Evolutionary conservation across 2,888 invertebrate species (phyloP).

Genomic region (Psococerastis gibbosa): DNA sequence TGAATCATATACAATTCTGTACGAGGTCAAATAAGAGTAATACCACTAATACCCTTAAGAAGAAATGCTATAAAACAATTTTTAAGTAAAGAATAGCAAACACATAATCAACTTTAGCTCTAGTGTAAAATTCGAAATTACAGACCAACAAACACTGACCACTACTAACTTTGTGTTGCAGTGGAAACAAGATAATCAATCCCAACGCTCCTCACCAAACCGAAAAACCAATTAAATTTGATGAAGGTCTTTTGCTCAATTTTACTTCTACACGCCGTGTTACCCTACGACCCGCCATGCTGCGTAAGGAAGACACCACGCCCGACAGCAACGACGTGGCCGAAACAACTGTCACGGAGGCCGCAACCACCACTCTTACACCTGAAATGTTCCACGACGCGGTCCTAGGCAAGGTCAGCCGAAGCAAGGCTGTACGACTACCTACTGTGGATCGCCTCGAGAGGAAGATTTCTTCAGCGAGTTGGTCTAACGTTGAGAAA

Average conservation of each 20-base stretch:
- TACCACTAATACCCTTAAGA: too few relatives aligned
- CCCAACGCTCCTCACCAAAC: neutral
- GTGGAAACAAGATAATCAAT: slow-evolving; percentile 4
- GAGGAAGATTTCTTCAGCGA: slow-evolving; percentile 3
- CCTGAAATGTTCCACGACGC: slow-evolving; percentile 5
- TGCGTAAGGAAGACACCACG: slow-evolving; percentile 6
- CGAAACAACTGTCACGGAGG: neutral
- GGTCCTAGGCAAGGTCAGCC: slow-evolving; percentile 7
- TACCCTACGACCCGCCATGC: slow-evolving; percentile 1
- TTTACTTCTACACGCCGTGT: slow-evolving; percentile 4
- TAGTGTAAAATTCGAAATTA: too few relatives aligned
- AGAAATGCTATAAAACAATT: too few relatives aligned
- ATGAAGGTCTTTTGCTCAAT: slow-evolving; percentile 8
- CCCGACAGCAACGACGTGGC: neutral
- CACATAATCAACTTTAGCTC: too few relatives aligned
- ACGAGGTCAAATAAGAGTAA: too few relatives aligned
- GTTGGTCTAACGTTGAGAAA: too few relatives aligned
- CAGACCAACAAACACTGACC: too few relatives aligned
- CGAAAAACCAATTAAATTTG: slow-evolving; percentile 1
- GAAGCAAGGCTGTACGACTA: slow-evolving; percentile 5
- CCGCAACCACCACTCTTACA: neutral
- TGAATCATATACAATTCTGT: too few relatives aligned
- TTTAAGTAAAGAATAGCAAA: too few relatives aligned
- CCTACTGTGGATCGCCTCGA: slow-evolving; percentile 7
- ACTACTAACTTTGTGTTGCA: slow-evolving; percentile 2